These are phyloP conservation scores for Anomalospiza imberbis DNA, from an alignment of 2,797 vertebrate species.

Conservation along the genomic window DNA sequence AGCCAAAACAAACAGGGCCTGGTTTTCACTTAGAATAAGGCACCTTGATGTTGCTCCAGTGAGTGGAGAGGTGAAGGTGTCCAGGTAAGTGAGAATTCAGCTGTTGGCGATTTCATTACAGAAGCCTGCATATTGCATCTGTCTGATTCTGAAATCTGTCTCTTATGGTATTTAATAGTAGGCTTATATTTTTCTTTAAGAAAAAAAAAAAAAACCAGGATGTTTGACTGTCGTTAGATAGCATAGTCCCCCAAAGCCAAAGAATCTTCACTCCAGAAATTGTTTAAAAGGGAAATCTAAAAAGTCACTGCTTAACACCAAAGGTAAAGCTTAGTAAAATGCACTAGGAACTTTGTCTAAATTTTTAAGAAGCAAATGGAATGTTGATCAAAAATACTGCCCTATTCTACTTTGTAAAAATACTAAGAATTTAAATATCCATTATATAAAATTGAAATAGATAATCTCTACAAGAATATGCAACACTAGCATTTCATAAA, in stretches of 20 bases:
- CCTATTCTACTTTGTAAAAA: conserved; percentile 65
- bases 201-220: background rate
- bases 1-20: background rate
- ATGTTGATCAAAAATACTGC: conserved; percentile 58
- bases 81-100: background rate
- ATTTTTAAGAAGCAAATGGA: conserved; percentile 60
- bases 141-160: conserved; percentile 62
- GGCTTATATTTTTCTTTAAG: conserved; percentile 27
- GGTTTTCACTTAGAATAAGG: background rate
- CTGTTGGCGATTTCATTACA: conserved; percentile 16
- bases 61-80: background rate
- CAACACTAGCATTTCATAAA: conserved; percentile 61
- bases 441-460: conserved; percentile 59
- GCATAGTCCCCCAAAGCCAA: conserved; percentile 73
- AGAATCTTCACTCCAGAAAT: conserved; percentile 71
- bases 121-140: conserved; percentile 41
- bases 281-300: conserved; percentile 56
- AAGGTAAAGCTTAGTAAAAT: conserved; percentile 77
- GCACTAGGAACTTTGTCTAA: conserved; percentile 72
- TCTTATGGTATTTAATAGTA: conserved; percentile 22
- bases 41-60: background rate
- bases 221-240: conserved; percentile 62
- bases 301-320: conserved; percentile 78
- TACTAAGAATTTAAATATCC: conserved; percentile 47
- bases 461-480: conserved; percentile 67